phyloP scores from a whole-genome alignment of 2,797 vertebrate species.

The Sebastes itinus region DNA sequence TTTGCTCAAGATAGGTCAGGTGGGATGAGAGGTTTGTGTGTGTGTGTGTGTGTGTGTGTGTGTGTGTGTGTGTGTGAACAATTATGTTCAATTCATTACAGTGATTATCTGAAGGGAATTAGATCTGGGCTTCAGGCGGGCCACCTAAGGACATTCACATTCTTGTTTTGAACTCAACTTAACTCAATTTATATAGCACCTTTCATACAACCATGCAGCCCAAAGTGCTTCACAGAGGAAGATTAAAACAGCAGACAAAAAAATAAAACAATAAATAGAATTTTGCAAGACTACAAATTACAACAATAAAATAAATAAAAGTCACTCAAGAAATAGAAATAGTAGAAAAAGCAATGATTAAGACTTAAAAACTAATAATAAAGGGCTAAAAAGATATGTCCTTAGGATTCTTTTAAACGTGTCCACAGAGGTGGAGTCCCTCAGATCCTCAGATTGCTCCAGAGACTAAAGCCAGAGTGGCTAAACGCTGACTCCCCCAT shows the following conservation, averaged over 20 bases:
- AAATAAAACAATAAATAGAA: background rate
- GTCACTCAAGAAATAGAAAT: background rate
- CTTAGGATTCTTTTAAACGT: background rate
- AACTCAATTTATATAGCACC: too few species aligned
- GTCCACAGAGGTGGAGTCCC: background rate
- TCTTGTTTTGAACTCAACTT: background rate
- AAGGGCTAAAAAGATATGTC: background rate
- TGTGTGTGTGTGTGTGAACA: background rate
- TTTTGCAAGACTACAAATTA: background rate
- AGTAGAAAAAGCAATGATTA: background rate
- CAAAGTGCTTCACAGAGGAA: background rate
- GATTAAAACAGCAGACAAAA: background rate
- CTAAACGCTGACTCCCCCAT: too few species aligned
- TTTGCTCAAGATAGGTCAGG: background rate
- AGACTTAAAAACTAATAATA: background rate
- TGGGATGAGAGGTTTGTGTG: background rate
- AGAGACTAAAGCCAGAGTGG: background rate
- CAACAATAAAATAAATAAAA: background rate
- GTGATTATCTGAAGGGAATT: conserved; percentile 5
- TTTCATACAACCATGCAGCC: background rate
- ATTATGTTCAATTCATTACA: background rate
- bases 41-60: background rate
- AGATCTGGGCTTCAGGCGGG: background rate
- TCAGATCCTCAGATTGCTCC: background rate
- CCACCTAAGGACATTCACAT: conserved; percentile 13